A percentile compares a stretch with the other conserved stretches of the same genome.
phyloP scores from a whole-genome alignment of 2,888 invertebrate genomes.

The Atrina japonica region DNA sequence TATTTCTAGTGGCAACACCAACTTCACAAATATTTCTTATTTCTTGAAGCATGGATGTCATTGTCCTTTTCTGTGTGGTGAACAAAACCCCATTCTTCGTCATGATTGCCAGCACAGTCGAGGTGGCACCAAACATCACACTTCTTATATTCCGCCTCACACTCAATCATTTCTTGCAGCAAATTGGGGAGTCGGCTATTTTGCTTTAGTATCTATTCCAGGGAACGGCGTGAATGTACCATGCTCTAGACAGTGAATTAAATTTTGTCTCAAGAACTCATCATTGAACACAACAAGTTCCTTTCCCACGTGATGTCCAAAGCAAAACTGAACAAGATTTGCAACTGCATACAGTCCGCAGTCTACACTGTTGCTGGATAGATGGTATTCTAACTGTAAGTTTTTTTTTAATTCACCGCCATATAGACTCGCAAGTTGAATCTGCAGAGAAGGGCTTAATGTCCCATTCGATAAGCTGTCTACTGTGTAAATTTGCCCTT shows the following conservation, averaged over 20 bases:
- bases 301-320: neutral
- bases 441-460: conserved; percentile 12
- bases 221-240: neutral
- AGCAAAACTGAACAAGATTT: conserved; percentile 11
- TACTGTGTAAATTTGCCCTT: conserved; percentile 1
- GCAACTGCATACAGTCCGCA: conserved; percentile 10
- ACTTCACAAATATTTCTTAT: too few relatives aligned
- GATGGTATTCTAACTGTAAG: too few relatives aligned
- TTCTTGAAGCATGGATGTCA: too few relatives aligned
- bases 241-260: neutral
- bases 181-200: conserved; percentile 4
- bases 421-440: neutral
- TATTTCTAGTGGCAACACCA: too few relatives aligned
- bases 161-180: conserved; percentile 1
- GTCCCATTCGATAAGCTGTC: neutral
- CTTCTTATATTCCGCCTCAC: neutral
- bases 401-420: neutral
- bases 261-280: neutral
- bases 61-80: conserved; percentile 14
- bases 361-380: neutral
- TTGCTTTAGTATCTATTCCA: neutral
- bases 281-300: neutral
- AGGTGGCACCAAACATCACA: conserved; percentile 1
- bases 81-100: neutral
- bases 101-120: neutral